Base-by-base conservation (phyloP, 2,888 invertebrate species). In the Oscheius sp. region DNA sequence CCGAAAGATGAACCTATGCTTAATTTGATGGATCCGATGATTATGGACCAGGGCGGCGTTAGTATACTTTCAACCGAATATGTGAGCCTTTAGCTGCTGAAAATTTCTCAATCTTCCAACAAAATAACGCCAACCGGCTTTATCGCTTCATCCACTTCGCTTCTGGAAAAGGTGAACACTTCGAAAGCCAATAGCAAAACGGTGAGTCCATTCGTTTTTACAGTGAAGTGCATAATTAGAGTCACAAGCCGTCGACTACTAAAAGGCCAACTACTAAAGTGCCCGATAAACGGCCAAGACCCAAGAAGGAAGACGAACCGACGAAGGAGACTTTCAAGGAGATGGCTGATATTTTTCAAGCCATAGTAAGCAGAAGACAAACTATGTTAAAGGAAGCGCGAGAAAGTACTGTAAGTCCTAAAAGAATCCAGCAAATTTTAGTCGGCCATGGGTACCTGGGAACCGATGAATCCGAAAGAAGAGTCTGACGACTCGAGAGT, bases 341-440 rank as follows among this genome's bases (percentile, higher is more conserved):
- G 37, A 52, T 77, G n/a, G 73, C 73, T 0, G 69, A 64, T 29
- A 31, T 75, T 29, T 71, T 77, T 17, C 73, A 76, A 64, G 76
- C 70, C 25, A 23, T 15, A 17, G 10, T 55, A 20, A 34, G 34
- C 23, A 10, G 55, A 33, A 33, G 55, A 4, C 55, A 55, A 10
- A 34, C 33, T 17, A 55, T 55, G 6, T 20, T 55, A 12, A 33
- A 37, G 20, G 55, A 55, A 34, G 34, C n/a, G 15, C 33, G 23
- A 15, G 42, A 42, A 34, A 12, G n/a, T 2, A 34, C 55, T 10
- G 55, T 33, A 25, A 48, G 48, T 48, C 12, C 4, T 48, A n/a
- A 29, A 12, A 52, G 10, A 3, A 17, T 52, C 25, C 27, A 1
- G 12, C 10, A n/a, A n/a, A n/a, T n/a, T 33, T 31, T 27, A 66